phyloP scores from a whole-genome alignment of 1,140 invertebrate genomes.

The Bradysia coprophila region DNA sequence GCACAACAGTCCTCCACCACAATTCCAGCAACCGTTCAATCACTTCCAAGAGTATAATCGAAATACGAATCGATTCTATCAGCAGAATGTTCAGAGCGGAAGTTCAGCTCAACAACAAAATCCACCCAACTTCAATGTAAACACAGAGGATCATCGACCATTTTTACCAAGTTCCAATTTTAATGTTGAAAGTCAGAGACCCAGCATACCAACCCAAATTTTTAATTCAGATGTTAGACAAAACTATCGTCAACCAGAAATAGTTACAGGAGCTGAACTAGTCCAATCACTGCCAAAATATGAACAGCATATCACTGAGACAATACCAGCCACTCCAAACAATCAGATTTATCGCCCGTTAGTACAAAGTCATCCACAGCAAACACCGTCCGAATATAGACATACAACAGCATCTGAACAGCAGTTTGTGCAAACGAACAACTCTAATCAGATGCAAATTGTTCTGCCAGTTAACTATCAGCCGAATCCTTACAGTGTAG shows the following conservation, averaged over 20 bases:
- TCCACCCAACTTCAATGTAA: too few species aligned
- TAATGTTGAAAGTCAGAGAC: too few species aligned
- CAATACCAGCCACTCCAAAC: conserved; percentile 11
- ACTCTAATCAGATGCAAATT: background rate
- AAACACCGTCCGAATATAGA: too few species aligned
- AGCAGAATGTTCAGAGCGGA: too few species aligned
- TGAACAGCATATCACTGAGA: conserved; percentile 49
- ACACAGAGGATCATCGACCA: too few species aligned
- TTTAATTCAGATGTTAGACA: too few species aligned
- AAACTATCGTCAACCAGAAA: conserved; percentile 7
- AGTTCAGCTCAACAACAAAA: conserved; percentile 10
- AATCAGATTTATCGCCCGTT: background rate
- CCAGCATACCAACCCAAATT: conserved; percentile 13
- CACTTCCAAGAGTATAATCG: conserved; percentile 11
- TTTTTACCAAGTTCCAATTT: too few species aligned
- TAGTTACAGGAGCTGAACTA: conserved; percentile 40
- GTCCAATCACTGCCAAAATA: conserved; percentile 53
- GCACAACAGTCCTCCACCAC: conserved; percentile 17
- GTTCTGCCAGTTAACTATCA: background rate
- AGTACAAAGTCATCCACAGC: background rate
- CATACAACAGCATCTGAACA: too few species aligned
- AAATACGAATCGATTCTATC: conserved; percentile 11
- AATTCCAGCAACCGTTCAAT: conserved; percentile 13
- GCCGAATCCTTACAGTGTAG: background rate
- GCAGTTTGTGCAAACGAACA: background rate